Percentiles rank a stretch among this genome's conserved stretches.
phyloP scores from a whole-genome alignment of 2,888 invertebrate genomes.

The Conomelus anceps region DNA sequence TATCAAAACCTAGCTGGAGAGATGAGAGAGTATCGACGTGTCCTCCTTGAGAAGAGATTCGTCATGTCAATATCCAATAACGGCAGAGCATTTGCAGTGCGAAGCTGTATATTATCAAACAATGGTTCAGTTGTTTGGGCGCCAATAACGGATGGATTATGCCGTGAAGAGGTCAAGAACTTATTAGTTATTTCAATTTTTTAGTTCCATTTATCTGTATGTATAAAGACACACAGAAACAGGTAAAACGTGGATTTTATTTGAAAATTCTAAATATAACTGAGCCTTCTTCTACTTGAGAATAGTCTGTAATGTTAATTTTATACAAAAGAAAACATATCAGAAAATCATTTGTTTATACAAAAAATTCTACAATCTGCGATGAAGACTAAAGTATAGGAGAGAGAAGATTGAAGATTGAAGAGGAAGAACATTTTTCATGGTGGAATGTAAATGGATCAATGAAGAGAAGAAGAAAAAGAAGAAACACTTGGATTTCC shows the following conservation, averaged over 20 bases:
- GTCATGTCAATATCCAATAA: not conserved
- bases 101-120: conserved; percentile 11
- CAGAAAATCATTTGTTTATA: not conserved
- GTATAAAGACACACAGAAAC: not conserved
- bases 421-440: too few relatives aligned
- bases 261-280: not conserved
- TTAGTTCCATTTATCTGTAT: not conserved
- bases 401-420: not conserved
- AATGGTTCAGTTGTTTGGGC: conserved; percentile 16
- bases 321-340: not conserved
- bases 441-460: not conserved
- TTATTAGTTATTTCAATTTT: not conserved
- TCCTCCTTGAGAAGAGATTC: not conserved
- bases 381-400: not conserved
- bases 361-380: not conserved
- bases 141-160: not conserved
- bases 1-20: not conserved
- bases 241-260: not conserved
- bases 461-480: not conserved
- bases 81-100: conserved; percentile 14
- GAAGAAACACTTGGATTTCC: not conserved
- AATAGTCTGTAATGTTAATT: not conserved
- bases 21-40: not conserved
- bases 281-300: not conserved
- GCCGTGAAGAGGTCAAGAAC: conserved; percentile 18